Conservation (phyloP, 2,888 invertebrate species). For the Herminia tarsipennalis region DNA sequence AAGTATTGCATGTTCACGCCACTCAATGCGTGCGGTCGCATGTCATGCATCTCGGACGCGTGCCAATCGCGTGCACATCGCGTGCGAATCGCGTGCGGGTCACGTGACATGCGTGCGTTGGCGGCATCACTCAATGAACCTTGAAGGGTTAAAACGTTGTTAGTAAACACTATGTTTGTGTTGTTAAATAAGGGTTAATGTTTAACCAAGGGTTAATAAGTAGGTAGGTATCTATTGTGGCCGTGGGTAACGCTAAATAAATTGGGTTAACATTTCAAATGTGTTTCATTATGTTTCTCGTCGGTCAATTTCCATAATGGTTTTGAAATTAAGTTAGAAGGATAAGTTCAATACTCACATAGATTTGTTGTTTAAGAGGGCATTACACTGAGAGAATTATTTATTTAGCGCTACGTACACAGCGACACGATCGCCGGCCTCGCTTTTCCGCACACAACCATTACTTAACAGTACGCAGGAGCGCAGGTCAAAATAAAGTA, state of each 20-base stretch:
- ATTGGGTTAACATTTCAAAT: slow-evolving; percentile 3
- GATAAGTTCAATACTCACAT: no score
- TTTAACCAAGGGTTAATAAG: slow-evolving; percentile 44
- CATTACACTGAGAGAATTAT: no score
- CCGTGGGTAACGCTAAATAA: slow-evolving; percentile 11
- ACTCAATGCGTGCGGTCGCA: slow-evolving; percentile 19
- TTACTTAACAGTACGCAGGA: no score
- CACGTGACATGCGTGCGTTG: slow-evolving; percentile 18
- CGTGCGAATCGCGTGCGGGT: slow-evolving; percentile 2
- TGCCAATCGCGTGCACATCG: slow-evolving; percentile 1
- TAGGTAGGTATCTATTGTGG: slow-evolving; percentile 40
- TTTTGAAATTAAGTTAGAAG: neutral
- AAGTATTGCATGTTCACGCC: slow-evolving; percentile 29
- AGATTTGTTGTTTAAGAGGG: no score
- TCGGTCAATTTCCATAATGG: slow-evolving; percentile 1
- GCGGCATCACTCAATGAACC: slow-evolving; percentile 10
- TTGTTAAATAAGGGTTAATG: slow-evolving; percentile 25
- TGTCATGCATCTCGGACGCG: slow-evolving; percentile 9
- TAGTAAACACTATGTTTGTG: slow-evolving; percentile 11
- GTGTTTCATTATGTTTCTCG: slow-evolving; percentile 6
- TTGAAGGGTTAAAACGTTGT: slow-evolving; percentile 13
- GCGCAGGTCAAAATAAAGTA: no score
- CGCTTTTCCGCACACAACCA: no score
- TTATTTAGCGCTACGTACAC: no score
- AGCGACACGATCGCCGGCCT: no score